Base-by-base conservation (phyloP, 2,888 invertebrate species). In the Polymixis lichenea region DNA sequence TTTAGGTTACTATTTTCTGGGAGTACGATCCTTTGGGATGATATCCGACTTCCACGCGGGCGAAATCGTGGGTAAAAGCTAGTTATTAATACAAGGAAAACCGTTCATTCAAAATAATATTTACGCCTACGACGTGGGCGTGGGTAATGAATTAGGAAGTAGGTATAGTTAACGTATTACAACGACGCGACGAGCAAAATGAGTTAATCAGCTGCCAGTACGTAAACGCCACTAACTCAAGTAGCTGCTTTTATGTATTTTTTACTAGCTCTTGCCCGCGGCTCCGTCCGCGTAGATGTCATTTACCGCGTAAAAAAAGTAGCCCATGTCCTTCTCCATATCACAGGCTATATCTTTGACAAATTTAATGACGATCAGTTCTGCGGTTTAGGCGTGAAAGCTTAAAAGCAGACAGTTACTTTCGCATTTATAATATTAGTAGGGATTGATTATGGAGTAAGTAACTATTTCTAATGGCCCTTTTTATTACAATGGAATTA, bases 71-170 rank as follows among this genome's bases (percentile, higher is more conserved):
- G 8, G 1, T 8, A 25, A 65, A 28, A 28, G 7, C 19, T 49
- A 46, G 28, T 66, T 46, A n/a, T 1, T 17, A 46, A 25, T 66
- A 75, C 49, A 58, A 28, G 77, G 49, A 58, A 76, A 76, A 77
- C 43, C n/a, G 15, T 58, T 25, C n/a, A 9, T 65, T 51, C 19
- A 19, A 28, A 75, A 28, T 32, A 51, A 2, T 13, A 5, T 49
- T 51, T n/a, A 49, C 49, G 19, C 15, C 11, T 32, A 38, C 6
- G 38, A 38, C 32, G 32, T n/a, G n/a, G n/a, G 19, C n/a, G 19
- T 28, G 25, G 22, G 17, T 76, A 38, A 49, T 66, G 49, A 49
- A 56, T 49, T 76, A 38, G 49, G 56, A 77, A 67, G 77, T 51
- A 28, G 56, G 73, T 74, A 72, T 60, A 28, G 51, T 25, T 22